phyloP scores from a whole-genome alignment of 2,113 vertebrate genomes.

The Passer domesticus region DNA sequence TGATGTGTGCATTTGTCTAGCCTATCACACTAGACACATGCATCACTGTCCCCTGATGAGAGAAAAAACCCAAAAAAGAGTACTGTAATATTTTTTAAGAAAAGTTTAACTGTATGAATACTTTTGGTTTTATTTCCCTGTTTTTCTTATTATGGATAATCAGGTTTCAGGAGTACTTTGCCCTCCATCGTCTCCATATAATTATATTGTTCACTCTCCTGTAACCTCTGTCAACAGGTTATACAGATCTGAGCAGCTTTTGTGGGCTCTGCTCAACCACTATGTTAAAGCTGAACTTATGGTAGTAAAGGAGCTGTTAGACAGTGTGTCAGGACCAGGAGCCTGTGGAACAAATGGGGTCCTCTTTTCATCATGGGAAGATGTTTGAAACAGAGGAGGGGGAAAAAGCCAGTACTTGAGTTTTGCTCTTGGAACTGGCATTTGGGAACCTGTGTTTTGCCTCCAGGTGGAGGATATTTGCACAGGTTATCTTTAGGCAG shows the following conservation, averaged over 20 bases:
- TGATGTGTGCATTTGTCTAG: neutral
- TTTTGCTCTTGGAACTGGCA: neutral
- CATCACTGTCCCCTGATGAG: neutral
- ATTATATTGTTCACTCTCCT: neutral
- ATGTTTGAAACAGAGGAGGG: neutral
- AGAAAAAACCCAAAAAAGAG: neutral
- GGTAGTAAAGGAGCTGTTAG: neutral
- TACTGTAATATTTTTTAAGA: neutral
- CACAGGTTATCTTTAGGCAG: neutral
- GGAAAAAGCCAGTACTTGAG: neutral
- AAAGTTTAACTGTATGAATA: neutral
- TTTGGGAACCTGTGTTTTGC: neutral
- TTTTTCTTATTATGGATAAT: neutral
- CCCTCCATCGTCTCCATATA: neutral
- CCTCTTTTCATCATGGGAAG: neutral
- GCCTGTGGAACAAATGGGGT: neutral
- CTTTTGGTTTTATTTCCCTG: neutral
- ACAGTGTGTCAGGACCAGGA: neutral
- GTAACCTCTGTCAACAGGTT: neutral
- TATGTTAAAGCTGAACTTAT: neutral
- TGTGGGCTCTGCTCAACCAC: neutral
- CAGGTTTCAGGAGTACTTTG: neutral
- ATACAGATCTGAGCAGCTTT: neutral
- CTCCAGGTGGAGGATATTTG: neutral
- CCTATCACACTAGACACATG: neutral